phyloP scores from a whole-genome alignment of 2,888 invertebrate genomes.

The Drosophila putrida region DNA sequence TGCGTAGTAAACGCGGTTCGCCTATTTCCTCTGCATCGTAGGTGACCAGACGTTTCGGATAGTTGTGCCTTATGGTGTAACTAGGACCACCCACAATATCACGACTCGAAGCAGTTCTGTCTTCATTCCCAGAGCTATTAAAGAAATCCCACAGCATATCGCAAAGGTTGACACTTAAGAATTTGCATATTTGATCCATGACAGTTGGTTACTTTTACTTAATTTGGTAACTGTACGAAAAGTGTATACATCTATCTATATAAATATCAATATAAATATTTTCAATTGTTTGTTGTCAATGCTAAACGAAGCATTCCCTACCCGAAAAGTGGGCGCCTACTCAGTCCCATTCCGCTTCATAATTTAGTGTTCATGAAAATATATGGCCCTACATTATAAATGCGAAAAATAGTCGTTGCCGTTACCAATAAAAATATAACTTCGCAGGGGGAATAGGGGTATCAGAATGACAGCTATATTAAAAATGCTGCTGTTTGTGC shows the following conservation, averaged over 20 bases:
- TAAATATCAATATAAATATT: conserved; percentile 5
- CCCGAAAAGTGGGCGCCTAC: conserved; percentile 49
- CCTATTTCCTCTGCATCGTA: conserved; percentile 58
- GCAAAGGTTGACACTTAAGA: conserved; percentile 35
- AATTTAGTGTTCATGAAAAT: conserved; percentile 81
- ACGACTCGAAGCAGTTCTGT: too few relatives aligned
- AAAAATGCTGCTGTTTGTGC: conserved; percentile 78
- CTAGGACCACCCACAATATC: conserved; percentile 25
- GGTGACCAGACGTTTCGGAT: conserved; percentile 58
- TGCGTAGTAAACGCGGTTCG: conserved; percentile 56
- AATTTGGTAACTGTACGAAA: conserved; percentile 20
- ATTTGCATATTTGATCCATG: conserved; percentile 42
- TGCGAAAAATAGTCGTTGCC: conserved; percentile 74
- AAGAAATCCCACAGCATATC: not conserved
- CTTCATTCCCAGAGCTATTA: rapidly evolving
- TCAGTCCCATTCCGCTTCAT: conserved; percentile 42
- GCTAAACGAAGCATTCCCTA: conserved; percentile 3
- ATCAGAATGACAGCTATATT: conserved; percentile 71
- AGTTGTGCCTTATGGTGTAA: conserved; percentile 44
- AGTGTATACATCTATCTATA: not conserved
- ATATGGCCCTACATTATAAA: conserved; percentile 73
- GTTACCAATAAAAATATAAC: conserved; percentile 66
- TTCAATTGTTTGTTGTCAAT: conserved; percentile 39
- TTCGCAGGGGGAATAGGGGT: conserved; percentile 4
- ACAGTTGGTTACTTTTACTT: not conserved